Base-by-base conservation (phyloP, 2,113 vertebrate genomes). In the Struthidea cinerea region DNA sequence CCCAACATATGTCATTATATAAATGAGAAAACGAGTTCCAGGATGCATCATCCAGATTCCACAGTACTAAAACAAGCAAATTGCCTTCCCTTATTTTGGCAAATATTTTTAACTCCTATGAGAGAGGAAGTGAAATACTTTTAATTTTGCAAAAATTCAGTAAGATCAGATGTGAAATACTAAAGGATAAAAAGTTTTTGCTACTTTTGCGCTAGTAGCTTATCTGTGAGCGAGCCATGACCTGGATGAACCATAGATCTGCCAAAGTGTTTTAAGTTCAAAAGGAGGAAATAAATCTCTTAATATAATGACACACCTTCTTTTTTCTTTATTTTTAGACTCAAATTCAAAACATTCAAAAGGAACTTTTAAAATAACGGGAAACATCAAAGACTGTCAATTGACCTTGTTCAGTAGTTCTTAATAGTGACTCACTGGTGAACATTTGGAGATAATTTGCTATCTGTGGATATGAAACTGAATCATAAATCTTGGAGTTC, bases 401-500 rank as follows among this genome's bases (percentile, higher is more conserved):
- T 96, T 96, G 96, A 96, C 96, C 96, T 94, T 96, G 96, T 96
- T 96, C 95, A 79, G 96, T 96, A 96, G 92, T 95, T 95, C 93
- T 96, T 97, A 96, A 94, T 94, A 95, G 90, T 96, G 89, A 96
- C 95, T 97, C 93, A 93, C 84, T 95, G 95, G 97, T 97, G 98
- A 97, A 98, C 97, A 98, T 98, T 98, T 98, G 93, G 97, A 97
- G 97, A 96, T 97, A 96, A 98, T 98, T 98, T 97, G 97, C 93
- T 96, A 93, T 96, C 97, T 97, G 94, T 97, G 89, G 77, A 96
- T 96, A 95, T 93, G 97, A 97, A 98, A 98, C 94, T 87, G 90
- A 97, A 97, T 97, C 95, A 95, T 97, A 98, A 98, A 97, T 97
- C 97, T 87, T 96, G 52, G 93, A 95, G 93, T 97, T 95, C 92